Percentiles rank a stretch among this genome's conserved stretches.
Evolutionary conservation across 2,888 invertebrate species (phyloP).

Genomic region (Chironomus tentans): DNA sequence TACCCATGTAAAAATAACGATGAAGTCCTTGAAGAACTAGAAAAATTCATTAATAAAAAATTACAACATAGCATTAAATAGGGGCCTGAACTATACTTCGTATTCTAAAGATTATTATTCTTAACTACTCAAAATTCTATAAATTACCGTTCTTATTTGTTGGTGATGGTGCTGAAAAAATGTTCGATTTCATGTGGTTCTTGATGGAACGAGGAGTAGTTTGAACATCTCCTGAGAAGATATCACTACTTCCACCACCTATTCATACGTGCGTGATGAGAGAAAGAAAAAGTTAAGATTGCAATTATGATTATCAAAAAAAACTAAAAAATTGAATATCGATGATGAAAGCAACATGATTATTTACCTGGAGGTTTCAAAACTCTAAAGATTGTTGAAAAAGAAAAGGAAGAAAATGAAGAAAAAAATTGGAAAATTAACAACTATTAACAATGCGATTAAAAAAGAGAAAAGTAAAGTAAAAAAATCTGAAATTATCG

Average conservation of each 20-base stretch:
- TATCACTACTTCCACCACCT: constrained; percentile 51
- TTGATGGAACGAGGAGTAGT: constrained; percentile 39
- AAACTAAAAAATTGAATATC: too few relatives aligned
- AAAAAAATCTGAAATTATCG: constrained; percentile 5
- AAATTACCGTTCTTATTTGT: constrained; percentile 27
- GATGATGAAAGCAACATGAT: background rate
- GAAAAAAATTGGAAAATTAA: constrained; percentile 5
- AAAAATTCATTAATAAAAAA: constrained; percentile 30
- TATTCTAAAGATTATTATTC: background rate
- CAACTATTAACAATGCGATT: background rate
- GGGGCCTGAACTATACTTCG: too few relatives aligned
- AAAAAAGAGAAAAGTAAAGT: background rate
- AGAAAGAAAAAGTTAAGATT: too few relatives aligned
- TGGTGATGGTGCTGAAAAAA: constrained; percentile 38
- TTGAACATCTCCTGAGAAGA: constrained; percentile 42
- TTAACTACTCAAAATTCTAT: background rate
- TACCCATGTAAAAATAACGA: constrained; percentile 45
- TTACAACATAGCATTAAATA: too few relatives aligned
- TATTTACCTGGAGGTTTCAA: constrained; percentile 47
- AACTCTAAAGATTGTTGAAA: constrained; percentile 44
- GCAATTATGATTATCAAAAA: too few relatives aligned
- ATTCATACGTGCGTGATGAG: background rate
- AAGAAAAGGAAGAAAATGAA: constrained; percentile 28
- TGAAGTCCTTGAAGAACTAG: constrained; percentile 44
- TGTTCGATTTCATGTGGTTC: constrained; percentile 43